phyloP scores from a whole-genome alignment of 2,797 vertebrate species.

The Danio jaintianensis region DNA sequence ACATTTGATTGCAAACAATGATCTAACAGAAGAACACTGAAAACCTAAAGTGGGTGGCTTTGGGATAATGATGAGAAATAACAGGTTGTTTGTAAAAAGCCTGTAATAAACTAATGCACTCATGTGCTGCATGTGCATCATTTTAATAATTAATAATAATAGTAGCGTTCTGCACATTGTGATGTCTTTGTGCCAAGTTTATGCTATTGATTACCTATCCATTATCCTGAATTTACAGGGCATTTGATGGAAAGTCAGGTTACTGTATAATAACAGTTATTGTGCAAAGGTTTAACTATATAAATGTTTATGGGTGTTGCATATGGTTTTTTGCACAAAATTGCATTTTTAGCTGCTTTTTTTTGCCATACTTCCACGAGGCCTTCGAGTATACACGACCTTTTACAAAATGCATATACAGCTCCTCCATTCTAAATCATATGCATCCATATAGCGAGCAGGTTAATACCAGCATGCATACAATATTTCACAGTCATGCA shows the following conservation, averaged over 20 bases:
- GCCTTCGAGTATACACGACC: neutral
- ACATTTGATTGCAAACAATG: neutral
- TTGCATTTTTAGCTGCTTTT: neutral
- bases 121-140: slow-evolving; percentile 39
- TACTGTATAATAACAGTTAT: slow-evolving; percentile 6
- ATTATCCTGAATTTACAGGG: slow-evolving; percentile 44
- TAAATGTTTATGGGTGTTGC: neutral
- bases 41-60: neutral
- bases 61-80: slow-evolving; percentile 2
- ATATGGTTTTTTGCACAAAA: neutral
- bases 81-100: slow-evolving; percentile 29
- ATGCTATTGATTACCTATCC: slow-evolving; percentile 41
- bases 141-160: slow-evolving; percentile 63
- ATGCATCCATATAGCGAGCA: slow-evolving; percentile 24
- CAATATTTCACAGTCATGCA: slow-evolving; percentile 44
- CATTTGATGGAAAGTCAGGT: slow-evolving; percentile 27
- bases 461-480: slow-evolving; percentile 26
- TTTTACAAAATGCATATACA: slow-evolving; percentile 9
- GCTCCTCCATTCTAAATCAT: neutral
- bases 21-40: neutral
- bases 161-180: slow-evolving; percentile 47
- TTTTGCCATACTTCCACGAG: neutral
- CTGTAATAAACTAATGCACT: slow-evolving; percentile 46
- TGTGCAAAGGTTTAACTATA: slow-evolving; percentile 9
- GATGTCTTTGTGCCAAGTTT: slow-evolving; percentile 27